Conservation (phyloP, 2,797 vertebrate species). For the Forpus xanthops region DNA sequence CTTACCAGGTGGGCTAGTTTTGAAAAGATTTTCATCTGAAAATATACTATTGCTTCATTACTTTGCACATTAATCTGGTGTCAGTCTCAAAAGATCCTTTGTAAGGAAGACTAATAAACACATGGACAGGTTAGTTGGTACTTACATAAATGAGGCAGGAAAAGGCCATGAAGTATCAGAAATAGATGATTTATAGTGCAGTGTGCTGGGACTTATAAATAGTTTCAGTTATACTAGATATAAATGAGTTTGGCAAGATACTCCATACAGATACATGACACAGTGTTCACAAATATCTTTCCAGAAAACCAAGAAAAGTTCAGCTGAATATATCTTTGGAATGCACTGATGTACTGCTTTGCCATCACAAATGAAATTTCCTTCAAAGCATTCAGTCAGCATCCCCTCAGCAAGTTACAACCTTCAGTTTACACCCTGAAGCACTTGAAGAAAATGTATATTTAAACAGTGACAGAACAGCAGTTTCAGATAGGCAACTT, state of each 20-base stretch:
- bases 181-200: neutral
- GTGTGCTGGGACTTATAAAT: neutral
- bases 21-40: neutral
- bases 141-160: neutral
- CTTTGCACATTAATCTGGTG: neutral
- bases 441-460: neutral
- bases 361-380: constrained; percentile 8
- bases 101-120: neutral
- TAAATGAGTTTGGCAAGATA: neutral
- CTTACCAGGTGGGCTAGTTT: neutral
- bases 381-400: constrained; percentile 20
- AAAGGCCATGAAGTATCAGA: neutral
- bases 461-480: constrained; percentile 43
- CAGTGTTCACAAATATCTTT: neutral
- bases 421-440: neutral
- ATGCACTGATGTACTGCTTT: neutral
- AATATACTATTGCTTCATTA: neutral
- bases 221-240: neutral
- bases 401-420: constrained; percentile 3
- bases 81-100: neutral
- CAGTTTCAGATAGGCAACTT: constrained; percentile 46
- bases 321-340: neutral
- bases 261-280: neutral
- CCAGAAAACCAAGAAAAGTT: neutral
- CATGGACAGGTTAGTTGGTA: neutral